Conservation (phyloP, 1,140 invertebrate genomes). For the Pantala flavescens region DNA sequence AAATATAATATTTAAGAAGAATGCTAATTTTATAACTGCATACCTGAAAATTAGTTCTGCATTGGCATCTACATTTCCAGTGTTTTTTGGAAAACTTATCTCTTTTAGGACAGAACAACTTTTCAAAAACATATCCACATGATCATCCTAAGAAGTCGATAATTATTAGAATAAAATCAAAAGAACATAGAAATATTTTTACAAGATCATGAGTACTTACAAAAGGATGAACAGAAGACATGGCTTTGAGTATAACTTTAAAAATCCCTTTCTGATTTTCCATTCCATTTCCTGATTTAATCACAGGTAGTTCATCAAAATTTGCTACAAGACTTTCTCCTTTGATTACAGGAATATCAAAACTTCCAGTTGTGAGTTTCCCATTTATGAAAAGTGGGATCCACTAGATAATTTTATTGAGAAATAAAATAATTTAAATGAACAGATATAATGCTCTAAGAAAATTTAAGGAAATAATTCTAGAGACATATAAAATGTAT, state of each 20-base stretch:
- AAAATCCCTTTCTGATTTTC: neutral
- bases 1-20: no score
- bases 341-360: neutral
- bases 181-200: neutral
- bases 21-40: neutral
- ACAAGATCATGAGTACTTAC: neutral
- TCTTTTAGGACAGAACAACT: neutral
- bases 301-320: neutral
- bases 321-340: neutral
- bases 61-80: neutral
- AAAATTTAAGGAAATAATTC: no score
- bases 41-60: neutral
- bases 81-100: neutral
- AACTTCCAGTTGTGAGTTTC: neutral
- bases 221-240: neutral
- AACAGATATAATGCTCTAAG: no score
- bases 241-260: neutral
- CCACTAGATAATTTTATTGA: neutral
- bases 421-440: neutral
- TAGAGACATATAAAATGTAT: no score
- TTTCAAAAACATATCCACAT: neutral
- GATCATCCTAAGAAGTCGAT: neutral
- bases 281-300: neutral
- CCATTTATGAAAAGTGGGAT: neutral
- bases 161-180: neutral